Base-by-base conservation (phyloP, 2,797 vertebrate genomes). In the Sphenodon punctatus region DNA sequence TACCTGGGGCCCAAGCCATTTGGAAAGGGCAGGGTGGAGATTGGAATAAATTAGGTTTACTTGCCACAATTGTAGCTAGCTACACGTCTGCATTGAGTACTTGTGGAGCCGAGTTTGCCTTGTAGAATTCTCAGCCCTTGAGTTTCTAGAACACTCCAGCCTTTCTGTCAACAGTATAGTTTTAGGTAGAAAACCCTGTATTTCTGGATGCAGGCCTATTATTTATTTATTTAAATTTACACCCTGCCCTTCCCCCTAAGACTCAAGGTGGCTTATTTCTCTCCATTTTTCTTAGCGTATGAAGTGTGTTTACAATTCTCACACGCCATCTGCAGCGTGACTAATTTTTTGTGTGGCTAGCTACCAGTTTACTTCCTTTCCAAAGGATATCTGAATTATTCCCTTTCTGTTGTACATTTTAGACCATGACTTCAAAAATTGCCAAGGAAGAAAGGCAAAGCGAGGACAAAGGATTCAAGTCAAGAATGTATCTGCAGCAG, bases 371-470 rank as follows among this genome's bases (percentile, higher is more conserved):
- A 8, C 48, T 34, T 23, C 6, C 53, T 89, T 69, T 23, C 34
- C 53, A 27, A 13, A 74, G 17, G 5, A 3, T 4, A 23, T 51
- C 56, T 30, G 22, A 76, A 10, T 75, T 45, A 43, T 23, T 48
- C 12, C 4, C 2, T 19, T 72, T 85, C 17, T 55, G 10, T 27
- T 78, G 45, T 36, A 78, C n/a, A 23, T 49, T 84, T 5, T 55
- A 17, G 49, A 76, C 77, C 71, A 69, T 68, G 36, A 68, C 67
- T 86, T 59, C 55, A n/a, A n/a, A 84, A 76, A 70, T 6, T 16
- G n/a, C n/a, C 20, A 11, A 86, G 61, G 43, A 23, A 78, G 11
- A 75, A 39, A 69, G 34, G 67, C 46, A 88, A 84, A 77, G 66
- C 34, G 39, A 86, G 39, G 23, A 73, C 32, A 32, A 0, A 2